These are phyloP conservation scores for Nesogale talazaci DNA, from an alignment of 2,113 vertebrate species.

Conservation along the genomic window DNA sequence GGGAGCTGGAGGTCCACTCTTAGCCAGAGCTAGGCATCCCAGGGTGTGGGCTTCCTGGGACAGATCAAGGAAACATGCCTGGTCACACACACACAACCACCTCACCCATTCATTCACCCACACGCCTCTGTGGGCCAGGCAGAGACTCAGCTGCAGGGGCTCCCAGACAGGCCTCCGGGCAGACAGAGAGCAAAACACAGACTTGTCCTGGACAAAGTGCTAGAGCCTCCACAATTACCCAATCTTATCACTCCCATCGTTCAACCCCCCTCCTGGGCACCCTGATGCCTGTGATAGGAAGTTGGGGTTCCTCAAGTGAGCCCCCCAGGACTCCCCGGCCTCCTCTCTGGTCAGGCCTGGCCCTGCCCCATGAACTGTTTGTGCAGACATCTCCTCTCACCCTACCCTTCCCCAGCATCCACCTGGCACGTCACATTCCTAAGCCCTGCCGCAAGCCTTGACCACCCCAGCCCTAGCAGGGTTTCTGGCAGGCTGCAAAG, in stretches of 20 bases:
- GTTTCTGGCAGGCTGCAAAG: not conserved
- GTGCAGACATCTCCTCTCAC: not conserved
- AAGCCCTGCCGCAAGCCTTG: not conserved
- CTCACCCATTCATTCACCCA: not conserved
- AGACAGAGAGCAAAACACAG: not conserved
- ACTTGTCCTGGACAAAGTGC: not conserved
- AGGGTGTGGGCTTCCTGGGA: not conserved
- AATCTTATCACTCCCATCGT: not conserved
- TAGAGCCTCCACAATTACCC: not conserved
- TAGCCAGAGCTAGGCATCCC: too few species aligned
- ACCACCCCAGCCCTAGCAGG: accelerated
- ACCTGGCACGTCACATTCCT: not conserved
- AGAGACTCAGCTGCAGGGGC: not conserved
- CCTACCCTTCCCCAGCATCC: too few species aligned
- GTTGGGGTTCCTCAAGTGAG: not conserved
- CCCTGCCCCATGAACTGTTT: too few species aligned
- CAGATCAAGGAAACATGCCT: accelerated
- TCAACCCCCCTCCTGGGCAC: not conserved
- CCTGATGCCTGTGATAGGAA: not conserved
- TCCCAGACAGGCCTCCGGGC: not conserved
- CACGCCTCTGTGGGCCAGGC: not conserved
- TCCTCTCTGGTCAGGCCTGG: too few species aligned
- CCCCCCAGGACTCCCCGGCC: accelerated
- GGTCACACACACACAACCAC: not conserved
- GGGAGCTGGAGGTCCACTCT: not conserved